Evolutionary conservation across 2,113 vertebrate species (phyloP).

Genomic region (Pimephales promelas): DNA sequence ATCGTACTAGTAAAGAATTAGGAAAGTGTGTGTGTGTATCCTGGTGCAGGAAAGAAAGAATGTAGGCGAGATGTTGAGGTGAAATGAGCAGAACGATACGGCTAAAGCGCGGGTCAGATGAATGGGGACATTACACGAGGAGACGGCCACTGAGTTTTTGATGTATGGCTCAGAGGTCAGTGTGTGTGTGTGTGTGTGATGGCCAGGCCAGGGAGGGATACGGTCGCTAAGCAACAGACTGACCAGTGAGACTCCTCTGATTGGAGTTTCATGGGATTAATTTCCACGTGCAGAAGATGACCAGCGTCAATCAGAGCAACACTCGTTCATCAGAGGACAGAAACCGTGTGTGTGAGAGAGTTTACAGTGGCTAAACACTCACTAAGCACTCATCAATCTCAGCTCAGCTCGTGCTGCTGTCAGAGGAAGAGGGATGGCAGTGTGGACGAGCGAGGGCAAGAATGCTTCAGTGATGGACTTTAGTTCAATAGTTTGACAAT

Average conservation of each 20-base stretch:
- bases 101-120: constrained; percentile 51
- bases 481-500: not conserved
- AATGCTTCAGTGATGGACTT: not conserved
- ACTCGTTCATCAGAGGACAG: constrained; percentile 58
- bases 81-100: constrained; percentile 42
- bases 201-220: constrained; percentile 63
- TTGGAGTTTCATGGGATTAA: constrained; percentile 77
- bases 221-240: constrained; percentile 78
- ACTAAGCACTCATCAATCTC: not conserved
- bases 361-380: constrained; percentile 12
- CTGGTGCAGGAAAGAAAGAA: not conserved
- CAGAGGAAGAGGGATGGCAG: constrained; percentile 37
- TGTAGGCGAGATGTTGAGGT: constrained; percentile 40
- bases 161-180: constrained; percentile 71
- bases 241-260: constrained; percentile 66
- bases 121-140: constrained; percentile 56
- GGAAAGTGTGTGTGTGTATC: not conserved
- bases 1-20: too few relatives aligned
- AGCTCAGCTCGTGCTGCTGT: constrained; percentile 48
- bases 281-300: constrained; percentile 70
- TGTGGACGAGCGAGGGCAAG: not conserved
- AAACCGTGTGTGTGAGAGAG: not conserved
- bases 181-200: constrained; percentile 13
- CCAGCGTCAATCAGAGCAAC: constrained; percentile 66
- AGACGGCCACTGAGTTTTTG: constrained; percentile 51